Evolutionary conservation across 2,113 vertebrate genomes (phyloP).

Genomic region (Perognathus longimembris): DNA sequence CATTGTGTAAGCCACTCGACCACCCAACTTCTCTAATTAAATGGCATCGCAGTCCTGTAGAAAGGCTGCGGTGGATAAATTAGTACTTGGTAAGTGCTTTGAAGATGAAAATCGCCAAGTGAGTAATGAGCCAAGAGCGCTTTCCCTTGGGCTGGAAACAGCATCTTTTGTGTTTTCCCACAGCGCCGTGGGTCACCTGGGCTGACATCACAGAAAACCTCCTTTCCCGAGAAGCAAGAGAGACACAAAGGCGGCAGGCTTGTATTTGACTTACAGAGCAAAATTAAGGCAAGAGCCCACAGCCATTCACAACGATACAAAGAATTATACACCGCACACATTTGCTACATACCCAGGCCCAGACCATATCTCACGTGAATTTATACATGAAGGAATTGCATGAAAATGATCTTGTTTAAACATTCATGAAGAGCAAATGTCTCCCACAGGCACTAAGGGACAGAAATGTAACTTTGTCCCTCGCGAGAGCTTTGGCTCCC

Average conservation of each 20-base stretch:
- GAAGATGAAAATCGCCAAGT: slow-evolving; percentile 70
- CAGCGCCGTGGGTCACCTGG: slow-evolving; percentile 49
- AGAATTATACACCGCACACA: not conserved
- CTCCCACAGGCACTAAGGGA: not conserved
- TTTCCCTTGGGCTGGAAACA: slow-evolving; percentile 16
- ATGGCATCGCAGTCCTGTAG: slow-evolving; percentile 53
- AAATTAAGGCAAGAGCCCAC: slow-evolving; percentile 11
- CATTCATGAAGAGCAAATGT: slow-evolving; percentile 59
- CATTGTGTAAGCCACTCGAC: slow-evolving; percentile 72
- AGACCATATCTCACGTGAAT: slow-evolving; percentile 50
- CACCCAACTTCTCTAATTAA: slow-evolving; percentile 75
- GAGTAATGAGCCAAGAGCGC: slow-evolving; percentile 50
- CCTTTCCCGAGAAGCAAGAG: slow-evolving; percentile 19
- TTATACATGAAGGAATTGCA: slow-evolving; percentile 37
- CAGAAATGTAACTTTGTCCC: not conserved
- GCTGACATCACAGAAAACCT: slow-evolving; percentile 50
- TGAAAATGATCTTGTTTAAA: slow-evolving; percentile 56
- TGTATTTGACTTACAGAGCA: slow-evolving; percentile 67
- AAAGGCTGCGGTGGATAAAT: slow-evolving; percentile 60
- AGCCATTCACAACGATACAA: slow-evolving; percentile 6
- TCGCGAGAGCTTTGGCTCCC: not conserved
- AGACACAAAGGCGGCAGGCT: slow-evolving; percentile 4
- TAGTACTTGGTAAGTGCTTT: slow-evolving; percentile 73
- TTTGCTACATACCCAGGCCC: not conserved
- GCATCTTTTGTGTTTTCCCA: slow-evolving; percentile 70